Evolutionary conservation across 2,113 vertebrate genomes (phyloP).

Genomic region (Bubalus kerabau): DNA sequence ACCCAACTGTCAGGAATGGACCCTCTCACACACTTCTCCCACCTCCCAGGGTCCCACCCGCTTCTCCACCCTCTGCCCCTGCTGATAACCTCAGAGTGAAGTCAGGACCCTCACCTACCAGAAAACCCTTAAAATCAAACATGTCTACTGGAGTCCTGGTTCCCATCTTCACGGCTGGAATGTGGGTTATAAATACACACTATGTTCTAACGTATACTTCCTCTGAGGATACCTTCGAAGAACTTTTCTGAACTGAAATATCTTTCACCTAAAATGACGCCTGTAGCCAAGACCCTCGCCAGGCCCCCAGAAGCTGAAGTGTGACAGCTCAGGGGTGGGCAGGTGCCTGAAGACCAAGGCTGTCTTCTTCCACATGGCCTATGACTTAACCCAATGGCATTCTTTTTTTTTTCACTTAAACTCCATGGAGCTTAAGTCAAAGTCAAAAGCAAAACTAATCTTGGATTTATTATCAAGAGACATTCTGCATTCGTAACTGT

Average conservation of each 20-base stretch:
- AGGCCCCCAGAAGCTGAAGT: constrained; percentile 61
- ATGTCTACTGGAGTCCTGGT: neutral
- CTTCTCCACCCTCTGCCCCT: neutral
- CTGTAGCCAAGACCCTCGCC: constrained; percentile 32
- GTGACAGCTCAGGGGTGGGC: neutral
- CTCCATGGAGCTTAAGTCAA: constrained; percentile 67
- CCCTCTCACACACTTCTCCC: neutral
- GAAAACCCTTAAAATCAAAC: neutral
- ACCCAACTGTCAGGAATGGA: neutral
- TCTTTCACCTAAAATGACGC: constrained; percentile 54
- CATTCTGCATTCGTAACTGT: neutral
- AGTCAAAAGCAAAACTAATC: constrained; percentile 71
- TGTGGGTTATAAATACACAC: neutral
- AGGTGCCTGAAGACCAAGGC: constrained; percentile 60
- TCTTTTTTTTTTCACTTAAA: constrained; percentile 59
- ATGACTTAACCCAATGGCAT: constrained; percentile 61
- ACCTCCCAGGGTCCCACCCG: neutral
- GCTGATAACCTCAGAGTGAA: neutral
- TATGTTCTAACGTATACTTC: neutral
- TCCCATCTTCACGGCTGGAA: neutral
- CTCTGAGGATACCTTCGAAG: neutral
- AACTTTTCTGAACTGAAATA: neutral
- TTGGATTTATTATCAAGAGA: constrained; percentile 55
- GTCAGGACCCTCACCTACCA: neutral
- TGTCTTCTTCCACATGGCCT: constrained; percentile 24